Base-by-base conservation (phyloP, 2,888 invertebrate genomes). In the Adineta ricciae region DNA sequence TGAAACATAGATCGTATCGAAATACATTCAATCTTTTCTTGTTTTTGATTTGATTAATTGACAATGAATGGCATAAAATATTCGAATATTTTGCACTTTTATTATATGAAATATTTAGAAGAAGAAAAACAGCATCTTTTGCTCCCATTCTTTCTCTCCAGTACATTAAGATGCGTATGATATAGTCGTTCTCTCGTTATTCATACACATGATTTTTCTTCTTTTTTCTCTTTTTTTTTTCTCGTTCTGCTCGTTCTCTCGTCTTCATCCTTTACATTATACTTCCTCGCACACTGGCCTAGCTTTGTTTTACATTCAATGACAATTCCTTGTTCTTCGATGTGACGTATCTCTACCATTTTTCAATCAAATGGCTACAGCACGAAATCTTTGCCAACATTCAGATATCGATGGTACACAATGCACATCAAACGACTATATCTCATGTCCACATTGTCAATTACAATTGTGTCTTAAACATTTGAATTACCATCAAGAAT, bases 301-400 rank as follows among this genome's bases (percentile, higher is more conserved):
- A 64, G 32, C 32, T 64, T 64, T 64, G 32, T 64, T 64, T 64
- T 19, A 64, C 19, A 64, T 64, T 64, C 32, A 64, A 64, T 64
- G 64, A 32, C 64, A 36, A 64, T 64, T 64, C 32, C 64, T 64
- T 64, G 32, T 64, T 64, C 64, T 14, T 64, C 27, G 27, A 27
- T 27, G 64, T 64, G 32, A 64, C 3, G 32, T 16, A 7, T 14
- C 32, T 64, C 14, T 32, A 64, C 19, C 19, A 32, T 32, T 64
- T 7, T 64, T n/a, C 32, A 64, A 36, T 32, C 14, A 32, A 3
- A 64, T 64, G 64, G 64, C 64, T 19, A 32, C 64, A 64, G 64
- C 64, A 27, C 64, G 64, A 64, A 64, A 64, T 64, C 64, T 64
- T 64, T 64, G 64, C 32, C 64, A 64, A 64, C 64, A 64, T 32